Evolutionary conservation across 2,797 vertebrate species (phyloP), one percentile per base, ranked within the genome.

Genomic region (Zalophus californianus): DNA sequence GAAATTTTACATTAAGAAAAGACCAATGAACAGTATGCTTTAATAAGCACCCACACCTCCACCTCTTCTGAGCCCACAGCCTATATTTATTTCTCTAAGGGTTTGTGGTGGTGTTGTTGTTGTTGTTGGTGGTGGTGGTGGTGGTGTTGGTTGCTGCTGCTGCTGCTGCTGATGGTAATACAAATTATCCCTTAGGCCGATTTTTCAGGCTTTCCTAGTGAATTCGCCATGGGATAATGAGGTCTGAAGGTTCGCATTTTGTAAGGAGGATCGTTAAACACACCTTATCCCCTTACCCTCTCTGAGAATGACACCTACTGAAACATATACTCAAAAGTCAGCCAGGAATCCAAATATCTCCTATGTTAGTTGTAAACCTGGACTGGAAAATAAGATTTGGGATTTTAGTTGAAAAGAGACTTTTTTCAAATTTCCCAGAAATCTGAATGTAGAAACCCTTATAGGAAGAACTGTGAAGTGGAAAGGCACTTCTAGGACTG

Each of bases 1-100:
- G 14, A 93, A 77, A 83, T 38, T 87, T 95, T 78, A 77, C 25
- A 54, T 70, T 48, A 58, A 89, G 25, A 52, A 90, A 79, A 86
- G 5, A 82, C n/a, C 56, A 38, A 15, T 50, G 66, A 84, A 62
- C 9, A 41, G 48, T 38, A 5, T 80, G 29, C 52, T 90, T 93
- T 93, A 50, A 75, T 82, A 82, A 80, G 29, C 35, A 83, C 29
- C 29, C 29, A 44, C 15, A 84, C 5, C 21, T 73, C 66, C 27
- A 64, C n/a, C 35, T 85, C 56, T 82, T 8, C 86, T 93, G 25
- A 95, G 41, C 9, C 75, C 41, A 44, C 38, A 86, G 29, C 16
- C 27, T 91, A 38, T 16, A 83, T 66, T 50, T 16, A 83, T 66
- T 50, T 91, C 11, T 11, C 48, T 35, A 50, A 86, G 21, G 16